These are phyloP conservation scores for Acanthis flammea DNA, from an alignment of 2,797 vertebrate species.

Conservation along the genomic window DNA sequence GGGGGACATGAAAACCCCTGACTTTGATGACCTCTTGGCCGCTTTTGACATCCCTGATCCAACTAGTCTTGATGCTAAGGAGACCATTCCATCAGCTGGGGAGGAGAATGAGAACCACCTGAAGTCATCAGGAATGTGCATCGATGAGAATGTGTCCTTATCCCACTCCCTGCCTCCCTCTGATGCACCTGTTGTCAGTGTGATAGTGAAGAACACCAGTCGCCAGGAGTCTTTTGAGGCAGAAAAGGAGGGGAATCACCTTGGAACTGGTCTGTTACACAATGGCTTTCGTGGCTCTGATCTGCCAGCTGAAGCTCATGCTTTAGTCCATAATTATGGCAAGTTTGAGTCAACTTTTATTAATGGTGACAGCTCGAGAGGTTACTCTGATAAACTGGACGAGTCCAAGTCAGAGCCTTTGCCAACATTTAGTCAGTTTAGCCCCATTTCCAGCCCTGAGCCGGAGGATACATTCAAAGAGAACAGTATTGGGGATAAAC, in stretches of 20 bases:
- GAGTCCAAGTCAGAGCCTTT: slow-evolving; percentile 80
- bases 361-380: slow-evolving; percentile 84
- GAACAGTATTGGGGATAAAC: slow-evolving; percentile 73
- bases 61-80: slow-evolving; percentile 93
- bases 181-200: slow-evolving; percentile 89
- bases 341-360: slow-evolving; percentile 84
- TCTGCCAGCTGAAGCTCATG: slow-evolving; percentile 72
- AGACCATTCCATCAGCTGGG: slow-evolving; percentile 85
- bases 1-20: slow-evolving; percentile 99
- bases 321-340: slow-evolving; percentile 76
- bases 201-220: slow-evolving; percentile 96
- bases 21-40: slow-evolving; percentile 97
- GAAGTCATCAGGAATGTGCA: slow-evolving; percentile 85
- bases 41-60: slow-evolving; percentile 99
- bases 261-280: slow-evolving; percentile 78
- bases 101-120: slow-evolving; percentile 87
- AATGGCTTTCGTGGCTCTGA: slow-evolving; percentile 87
- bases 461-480: slow-evolving; percentile 81
- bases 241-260: slow-evolving; percentile 81
- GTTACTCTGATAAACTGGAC: slow-evolving; percentile 80
- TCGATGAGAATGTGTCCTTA: slow-evolving; percentile 81
- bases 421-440: slow-evolving; percentile 86
- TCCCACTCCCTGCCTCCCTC: slow-evolving; percentile 77
- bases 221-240: slow-evolving; percentile 88
- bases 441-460: slow-evolving; percentile 92